Conservation (phyloP, 1,140 invertebrate genomes). For the Myzus persicae region DNA sequence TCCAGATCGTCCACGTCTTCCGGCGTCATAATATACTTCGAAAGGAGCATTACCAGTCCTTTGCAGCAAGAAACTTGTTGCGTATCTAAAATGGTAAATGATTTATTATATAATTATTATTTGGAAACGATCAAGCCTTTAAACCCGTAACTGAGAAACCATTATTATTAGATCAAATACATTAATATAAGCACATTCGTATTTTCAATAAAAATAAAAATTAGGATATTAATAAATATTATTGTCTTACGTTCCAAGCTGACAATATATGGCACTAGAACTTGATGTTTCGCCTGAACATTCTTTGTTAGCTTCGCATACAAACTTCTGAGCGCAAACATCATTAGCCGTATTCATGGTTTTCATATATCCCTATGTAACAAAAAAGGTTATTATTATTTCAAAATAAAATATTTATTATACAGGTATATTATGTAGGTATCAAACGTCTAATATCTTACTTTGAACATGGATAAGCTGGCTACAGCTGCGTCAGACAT, state of each 20-base stretch:
- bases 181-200: background rate
- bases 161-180: no score
- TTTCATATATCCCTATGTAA: constrained; percentile 81
- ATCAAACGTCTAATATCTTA: constrained; percentile 62
- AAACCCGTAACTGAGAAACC: background rate
- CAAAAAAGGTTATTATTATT: background rate
- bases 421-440: background rate
- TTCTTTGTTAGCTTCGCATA: constrained; percentile 88
- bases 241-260: constrained; percentile 87
- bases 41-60: constrained; percentile 77
- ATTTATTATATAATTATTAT: background rate
- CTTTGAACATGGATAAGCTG: constrained; percentile 84
- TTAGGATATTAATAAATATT: background rate
- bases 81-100: constrained; percentile 72
- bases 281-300: constrained; percentile 82
- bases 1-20: constrained; percentile 80
- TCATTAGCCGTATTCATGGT: constrained; percentile 83
- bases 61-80: constrained; percentile 83
- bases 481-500: constrained; percentile 86
- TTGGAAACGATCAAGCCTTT: background rate
- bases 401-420: constrained; percentile 14
- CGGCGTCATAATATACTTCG: constrained; percentile 78
- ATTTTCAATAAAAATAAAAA: background rate
- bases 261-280: constrained; percentile 86
- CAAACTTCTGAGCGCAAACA: constrained; percentile 79